A percentile compares a stretch with the other conserved stretches of the same genome.
These are phyloP conservation scores for Loris lydekkerianus DNA, from an alignment of 2,797 vertebrate species.

Conservation along the genomic window DNA sequence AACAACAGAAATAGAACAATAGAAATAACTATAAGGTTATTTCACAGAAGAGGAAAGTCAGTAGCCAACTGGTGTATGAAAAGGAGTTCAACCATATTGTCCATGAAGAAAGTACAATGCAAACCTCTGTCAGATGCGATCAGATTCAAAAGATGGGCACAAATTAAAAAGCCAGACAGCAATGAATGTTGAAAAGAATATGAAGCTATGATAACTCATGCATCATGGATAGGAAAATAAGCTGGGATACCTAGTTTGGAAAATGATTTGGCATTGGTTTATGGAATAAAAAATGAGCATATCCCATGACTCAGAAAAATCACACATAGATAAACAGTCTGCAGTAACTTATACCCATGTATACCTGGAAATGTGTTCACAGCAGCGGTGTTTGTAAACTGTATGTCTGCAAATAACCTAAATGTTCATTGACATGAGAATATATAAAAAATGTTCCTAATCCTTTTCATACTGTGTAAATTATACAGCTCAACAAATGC, in stretches of 20 bases:
- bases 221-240: constrained; percentile 41
- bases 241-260: constrained; percentile 42
- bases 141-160: background rate
- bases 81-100: background rate
- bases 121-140: background rate
- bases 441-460: background rate
- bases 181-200: constrained; percentile 48
- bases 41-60: constrained; percentile 2
- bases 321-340: background rate
- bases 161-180: constrained; percentile 20
- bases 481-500: background rate
- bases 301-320: constrained; percentile 39
- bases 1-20: background rate
- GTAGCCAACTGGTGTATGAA: background rate
- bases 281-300: background rate
- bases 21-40: background rate
- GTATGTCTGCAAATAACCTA: background rate
- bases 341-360: background rate
- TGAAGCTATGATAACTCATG: background rate
- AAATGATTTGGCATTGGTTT: constrained; percentile 57
- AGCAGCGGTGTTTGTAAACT: background rate
- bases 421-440: background rate
- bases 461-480: background rate
- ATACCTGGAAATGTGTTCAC: background rate
- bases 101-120: background rate